Conservation (phyloP, 2,797 vertebrate species). For the Muscicapa striata region DNA sequence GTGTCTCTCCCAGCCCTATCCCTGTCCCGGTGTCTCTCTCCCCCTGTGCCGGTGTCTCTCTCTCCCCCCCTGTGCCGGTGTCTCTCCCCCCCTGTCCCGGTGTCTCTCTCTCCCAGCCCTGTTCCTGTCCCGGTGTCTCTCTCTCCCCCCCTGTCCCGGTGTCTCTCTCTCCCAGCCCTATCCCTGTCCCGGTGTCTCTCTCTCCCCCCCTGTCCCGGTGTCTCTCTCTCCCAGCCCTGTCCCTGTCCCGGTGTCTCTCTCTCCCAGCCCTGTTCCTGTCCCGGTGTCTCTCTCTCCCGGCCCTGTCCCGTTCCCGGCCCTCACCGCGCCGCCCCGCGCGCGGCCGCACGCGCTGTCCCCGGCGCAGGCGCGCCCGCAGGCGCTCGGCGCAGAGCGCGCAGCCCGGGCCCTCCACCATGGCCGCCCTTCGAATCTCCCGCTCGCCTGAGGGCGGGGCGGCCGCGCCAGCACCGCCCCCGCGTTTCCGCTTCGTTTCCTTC, state of each 20-base stretch:
- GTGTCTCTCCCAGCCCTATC: too few relatives aligned
- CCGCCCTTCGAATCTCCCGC: constrained; percentile 44
- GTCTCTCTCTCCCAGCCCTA: too few relatives aligned
- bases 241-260: neutral
- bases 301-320: neutral
- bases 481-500: rapidly evolving
- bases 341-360: constrained; percentile 80
- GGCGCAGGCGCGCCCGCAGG: constrained; percentile 79
- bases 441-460: neutral
- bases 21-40: too few relatives aligned
- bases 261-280: neutral
- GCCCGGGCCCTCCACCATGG: constrained; percentile 92
- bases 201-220: too few relatives aligned
- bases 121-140: too few relatives aligned
- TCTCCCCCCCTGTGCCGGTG: neutral
- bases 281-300: too few relatives aligned
- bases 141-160: neutral
- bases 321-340: constrained; percentile 53
- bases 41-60: neutral
- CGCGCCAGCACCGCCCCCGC: rapidly evolving
- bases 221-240: too few relatives aligned
- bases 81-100: neutral
- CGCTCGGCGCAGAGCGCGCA: constrained; percentile 86
- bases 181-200: neutral
- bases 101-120: neutral